phyloP scores from a whole-genome alignment of 2,113 vertebrate genomes.

The Ageneiosus marmoratus region DNA sequence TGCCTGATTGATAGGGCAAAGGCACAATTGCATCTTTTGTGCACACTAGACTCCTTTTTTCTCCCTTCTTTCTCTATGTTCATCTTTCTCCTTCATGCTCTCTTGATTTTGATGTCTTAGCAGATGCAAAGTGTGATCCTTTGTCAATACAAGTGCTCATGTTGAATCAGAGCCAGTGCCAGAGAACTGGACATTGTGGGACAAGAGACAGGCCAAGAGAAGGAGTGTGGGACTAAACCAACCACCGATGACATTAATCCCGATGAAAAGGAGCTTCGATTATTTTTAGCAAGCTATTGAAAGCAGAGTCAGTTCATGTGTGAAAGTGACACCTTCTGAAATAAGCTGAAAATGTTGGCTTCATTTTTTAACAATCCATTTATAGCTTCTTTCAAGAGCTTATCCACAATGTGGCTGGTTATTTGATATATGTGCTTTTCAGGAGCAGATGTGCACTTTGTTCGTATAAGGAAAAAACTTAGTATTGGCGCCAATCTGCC shows the following conservation, averaged over 20 bases:
- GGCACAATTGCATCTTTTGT: slow-evolving; percentile 39
- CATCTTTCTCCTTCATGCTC: slow-evolving; percentile 28
- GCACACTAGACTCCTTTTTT: slow-evolving; percentile 32
- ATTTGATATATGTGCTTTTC: slow-evolving; percentile 34
- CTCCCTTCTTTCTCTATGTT: slow-evolving; percentile 11
- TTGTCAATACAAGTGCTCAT: slow-evolving; percentile 41
- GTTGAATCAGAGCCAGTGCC: slow-evolving; percentile 33
- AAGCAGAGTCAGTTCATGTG: slow-evolving; percentile 29
- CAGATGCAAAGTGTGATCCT: slow-evolving; percentile 50
- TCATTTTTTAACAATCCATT: slow-evolving; percentile 50
- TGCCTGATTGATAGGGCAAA: slow-evolving; percentile 46
- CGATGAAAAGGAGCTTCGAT: slow-evolving; percentile 29
- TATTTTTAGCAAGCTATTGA: slow-evolving; percentile 46
- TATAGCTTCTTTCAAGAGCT: slow-evolving; percentile 26
- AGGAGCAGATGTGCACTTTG: slow-evolving; percentile 9
- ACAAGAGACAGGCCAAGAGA: slow-evolving; percentile 28
- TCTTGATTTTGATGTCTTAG: slow-evolving; percentile 24
- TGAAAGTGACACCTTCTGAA: slow-evolving; percentile 26
- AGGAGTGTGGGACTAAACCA: slow-evolving; percentile 16
- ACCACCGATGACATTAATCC: slow-evolving; percentile 17
- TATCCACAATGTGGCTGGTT: slow-evolving; percentile 18
- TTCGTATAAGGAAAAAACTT: slow-evolving; percentile 25
- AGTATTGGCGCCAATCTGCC: not conserved
- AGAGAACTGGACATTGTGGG: slow-evolving; percentile 23
- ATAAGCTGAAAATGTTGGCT: slow-evolving; percentile 32